These are phyloP conservation scores for Chelon labrosus DNA, from an alignment of 2,797 vertebrate genomes.

Conservation along the genomic window DNA sequence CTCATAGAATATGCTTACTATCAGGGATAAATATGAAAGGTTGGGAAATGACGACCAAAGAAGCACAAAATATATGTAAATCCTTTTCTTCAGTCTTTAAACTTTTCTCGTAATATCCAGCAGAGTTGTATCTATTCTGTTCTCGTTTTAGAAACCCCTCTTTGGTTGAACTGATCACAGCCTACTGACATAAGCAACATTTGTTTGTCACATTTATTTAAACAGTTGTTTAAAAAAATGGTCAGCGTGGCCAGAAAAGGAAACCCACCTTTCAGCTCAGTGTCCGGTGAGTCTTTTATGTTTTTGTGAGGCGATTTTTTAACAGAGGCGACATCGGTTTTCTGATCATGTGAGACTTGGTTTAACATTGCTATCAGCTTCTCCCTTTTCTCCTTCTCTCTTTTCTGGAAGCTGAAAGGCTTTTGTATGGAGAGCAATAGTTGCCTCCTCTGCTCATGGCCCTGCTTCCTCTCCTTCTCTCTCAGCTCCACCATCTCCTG, in stretches of 20 bases:
- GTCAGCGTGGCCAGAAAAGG: not conserved
- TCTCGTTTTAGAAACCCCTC: not conserved
- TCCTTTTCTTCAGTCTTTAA: not conserved
- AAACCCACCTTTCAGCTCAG: slow-evolving; percentile 87
- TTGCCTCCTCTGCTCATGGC: slow-evolving; percentile 88
- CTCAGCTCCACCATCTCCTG: slow-evolving; percentile 85
- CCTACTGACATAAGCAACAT: not conserved
- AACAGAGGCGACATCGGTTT: slow-evolving; percentile 54
- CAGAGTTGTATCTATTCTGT: not conserved
- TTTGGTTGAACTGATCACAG: not conserved
- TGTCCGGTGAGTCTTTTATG: slow-evolving; percentile 76
- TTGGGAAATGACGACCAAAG: not conserved
- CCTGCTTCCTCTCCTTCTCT: slow-evolving; percentile 85
- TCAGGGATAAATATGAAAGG: not conserved
- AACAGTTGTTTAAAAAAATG: not conserved
- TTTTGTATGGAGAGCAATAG: slow-evolving; percentile 90
- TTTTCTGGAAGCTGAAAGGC: slow-evolving; percentile 92
- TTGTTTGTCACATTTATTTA: not conserved
- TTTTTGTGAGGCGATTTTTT: slow-evolving; percentile 81
- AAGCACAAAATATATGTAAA: not conserved
- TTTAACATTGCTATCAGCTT: slow-evolving; percentile 73
- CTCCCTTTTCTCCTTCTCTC: slow-evolving; percentile 87
- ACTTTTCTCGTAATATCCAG: not conserved
- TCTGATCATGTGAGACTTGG: slow-evolving; percentile 58
- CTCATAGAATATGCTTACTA: not conserved